A percentile compares a stretch with the other conserved stretches of the same genome.
phyloP scores from a whole-genome alignment of 2,113 vertebrate species.

The Carassius auratus region DNA sequence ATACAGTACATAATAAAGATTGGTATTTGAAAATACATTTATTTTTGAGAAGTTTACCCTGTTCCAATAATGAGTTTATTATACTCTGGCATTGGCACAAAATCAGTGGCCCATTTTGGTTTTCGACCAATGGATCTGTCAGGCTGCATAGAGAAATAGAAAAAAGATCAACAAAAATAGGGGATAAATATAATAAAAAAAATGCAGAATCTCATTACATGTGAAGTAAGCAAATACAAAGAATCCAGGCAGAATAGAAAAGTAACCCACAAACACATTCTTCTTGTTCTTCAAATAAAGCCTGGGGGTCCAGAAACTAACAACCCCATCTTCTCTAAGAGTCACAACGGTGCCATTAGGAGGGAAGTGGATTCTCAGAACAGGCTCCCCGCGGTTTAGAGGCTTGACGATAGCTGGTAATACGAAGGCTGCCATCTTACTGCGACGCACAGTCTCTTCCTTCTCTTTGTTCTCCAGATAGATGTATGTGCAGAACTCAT shows the following conservation, averaged over 20 bases:
- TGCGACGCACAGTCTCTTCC: constrained; percentile 61
- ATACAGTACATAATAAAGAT: background rate
- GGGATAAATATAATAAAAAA: background rate
- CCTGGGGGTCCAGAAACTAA: constrained; percentile 81
- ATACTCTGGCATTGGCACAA: constrained; percentile 70
- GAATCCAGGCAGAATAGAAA: background rate
- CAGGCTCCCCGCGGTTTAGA: constrained; percentile 65
- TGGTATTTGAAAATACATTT: background rate
- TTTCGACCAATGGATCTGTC: constrained; percentile 67
- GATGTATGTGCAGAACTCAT: constrained; percentile 78
- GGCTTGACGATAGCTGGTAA: constrained; percentile 71
- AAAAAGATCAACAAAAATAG: constrained; percentile 1
- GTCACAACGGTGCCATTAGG: constrained; percentile 74
- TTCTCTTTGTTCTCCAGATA: constrained; percentile 75
- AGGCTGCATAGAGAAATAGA: constrained; percentile 52
- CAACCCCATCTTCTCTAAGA: constrained; percentile 76
- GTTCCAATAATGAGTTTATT: constrained; percentile 79
- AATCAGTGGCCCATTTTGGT: constrained; percentile 74
- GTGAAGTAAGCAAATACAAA: background rate
- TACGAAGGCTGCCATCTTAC: constrained; percentile 71
- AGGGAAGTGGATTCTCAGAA: constrained; percentile 67
- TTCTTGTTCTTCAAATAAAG: constrained; percentile 79
- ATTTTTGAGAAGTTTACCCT: constrained; percentile 52
- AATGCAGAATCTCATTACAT: background rate
- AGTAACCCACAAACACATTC: constrained; percentile 78